Base-by-base conservation (phyloP, 2,888 invertebrate genomes). In the Plebejus anna region DNA sequence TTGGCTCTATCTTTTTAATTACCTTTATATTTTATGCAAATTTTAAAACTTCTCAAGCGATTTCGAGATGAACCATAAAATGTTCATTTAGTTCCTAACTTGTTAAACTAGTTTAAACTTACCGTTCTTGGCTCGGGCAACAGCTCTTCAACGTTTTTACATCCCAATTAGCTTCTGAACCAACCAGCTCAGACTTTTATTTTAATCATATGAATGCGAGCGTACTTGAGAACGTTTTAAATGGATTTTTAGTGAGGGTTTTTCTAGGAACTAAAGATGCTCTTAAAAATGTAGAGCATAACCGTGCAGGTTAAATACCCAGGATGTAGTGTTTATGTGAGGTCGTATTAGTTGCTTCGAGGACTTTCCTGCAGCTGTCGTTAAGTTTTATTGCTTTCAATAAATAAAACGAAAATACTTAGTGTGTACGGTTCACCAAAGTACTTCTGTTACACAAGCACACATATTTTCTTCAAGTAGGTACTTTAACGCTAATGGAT, bases 181-280 rank as follows among this genome's bases (percentile, higher is more conserved):
- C 16, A 32, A 66, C 36, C 32, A 36, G 32, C 66, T 32, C 32
- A 3, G 5, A 66, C 13, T 66, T 66, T 22, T 13, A 32, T 66
- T 66, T 66, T 66, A 66, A 66, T 66, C 66, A 66, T 66, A 13
- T 66, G 66, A 66, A 66, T 66, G 66, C 61, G 5, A 66, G 36
- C 11, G 32, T 36, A 66, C 66, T 66, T 66, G 32, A 16, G 66
- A 28, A 28, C 61, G 32, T 28, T 66, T 66, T 13, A 36, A 66
- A 66, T 66, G 32, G 32, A 66, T 66, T 32, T 66, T 66, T 66
- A 66, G 66, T 66, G 66, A 9, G 22, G 4, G 32, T 61, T 36
- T 32, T 66, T 32, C 66, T 66, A 36, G 3, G 59, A 59, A 59
- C 28, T 9, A 13, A 32, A 66, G 32, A 66, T 66, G 66, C 66